A percentile compares a stretch with the other conserved stretches of the same genome.
Conservation (phyloP, 1,140 invertebrate species). For the Anoplophora glabripennis region DNA sequence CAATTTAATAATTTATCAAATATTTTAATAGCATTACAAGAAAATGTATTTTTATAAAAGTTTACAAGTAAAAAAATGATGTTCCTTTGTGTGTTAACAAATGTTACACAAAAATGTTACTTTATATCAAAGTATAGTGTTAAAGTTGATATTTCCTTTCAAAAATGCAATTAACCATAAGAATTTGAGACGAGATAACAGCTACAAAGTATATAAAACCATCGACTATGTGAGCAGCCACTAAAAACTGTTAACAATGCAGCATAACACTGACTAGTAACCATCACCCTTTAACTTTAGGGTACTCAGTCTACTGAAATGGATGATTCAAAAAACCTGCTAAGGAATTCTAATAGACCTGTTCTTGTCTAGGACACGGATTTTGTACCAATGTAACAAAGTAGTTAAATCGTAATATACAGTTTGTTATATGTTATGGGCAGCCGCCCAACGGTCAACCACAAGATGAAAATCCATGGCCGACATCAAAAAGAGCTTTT, state of each 20-base stretch:
- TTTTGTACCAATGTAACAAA: slow-evolving; percentile 38
- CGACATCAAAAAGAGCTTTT: slow-evolving; percentile 44
- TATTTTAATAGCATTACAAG: too few relatives aligned
- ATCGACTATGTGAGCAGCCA: slow-evolving; percentile 27
- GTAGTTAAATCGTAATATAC: slow-evolving; percentile 31
- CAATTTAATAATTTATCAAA: too few relatives aligned
- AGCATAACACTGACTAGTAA: slow-evolving; percentile 45
- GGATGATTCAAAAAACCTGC: slow-evolving; percentile 7
- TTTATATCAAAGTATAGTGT: too few relatives aligned
- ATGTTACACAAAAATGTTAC: too few relatives aligned
- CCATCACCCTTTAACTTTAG: slow-evolving; percentile 25
- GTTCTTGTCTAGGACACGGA: slow-evolving; percentile 23
- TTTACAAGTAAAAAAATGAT: too few relatives aligned
- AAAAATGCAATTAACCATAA: too few relatives aligned
- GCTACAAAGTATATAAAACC: too few relatives aligned
- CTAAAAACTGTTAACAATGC: slow-evolving; percentile 38
- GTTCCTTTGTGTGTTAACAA: too few relatives aligned
- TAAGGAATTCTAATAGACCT: slow-evolving; percentile 19
- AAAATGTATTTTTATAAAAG: too few relatives aligned
- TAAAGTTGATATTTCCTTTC: too few relatives aligned
- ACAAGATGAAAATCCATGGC: slow-evolving; percentile 12
- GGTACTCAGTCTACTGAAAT: slow-evolving; percentile 32
- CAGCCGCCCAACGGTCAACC: slow-evolving; percentile 14
- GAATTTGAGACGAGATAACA: slow-evolving; percentile 6
- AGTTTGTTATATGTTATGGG: slow-evolving; percentile 28